Evolutionary conservation across 2,113 vertebrate genomes (phyloP).

Genomic region (Atlantisia rogersi): DNA sequence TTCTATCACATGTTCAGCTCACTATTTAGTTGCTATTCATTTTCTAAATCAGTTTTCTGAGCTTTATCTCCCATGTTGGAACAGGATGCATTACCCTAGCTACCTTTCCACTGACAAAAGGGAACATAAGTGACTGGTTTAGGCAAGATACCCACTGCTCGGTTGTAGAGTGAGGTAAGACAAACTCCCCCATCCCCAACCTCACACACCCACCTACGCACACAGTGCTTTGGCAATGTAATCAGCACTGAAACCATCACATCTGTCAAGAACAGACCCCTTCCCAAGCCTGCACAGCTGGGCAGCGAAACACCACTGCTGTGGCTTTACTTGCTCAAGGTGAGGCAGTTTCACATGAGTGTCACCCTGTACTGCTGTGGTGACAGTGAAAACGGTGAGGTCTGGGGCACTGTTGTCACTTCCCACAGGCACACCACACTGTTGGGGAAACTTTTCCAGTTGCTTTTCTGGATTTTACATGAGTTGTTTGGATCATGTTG

Average conservation of each 20-base stretch:
- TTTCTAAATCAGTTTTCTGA: background rate
- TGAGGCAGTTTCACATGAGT: background rate
- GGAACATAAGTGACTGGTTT: background rate
- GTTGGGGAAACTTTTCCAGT: background rate
- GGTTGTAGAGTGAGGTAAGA: background rate
- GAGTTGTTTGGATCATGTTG: background rate
- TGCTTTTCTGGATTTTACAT: background rate
- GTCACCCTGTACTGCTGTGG: background rate
- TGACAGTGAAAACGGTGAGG: background rate
- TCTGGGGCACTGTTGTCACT: background rate
- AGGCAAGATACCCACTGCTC: background rate
- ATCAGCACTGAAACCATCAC: background rate
- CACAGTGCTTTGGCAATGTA: background rate
- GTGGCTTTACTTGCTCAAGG: background rate
- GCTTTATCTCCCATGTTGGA: background rate
- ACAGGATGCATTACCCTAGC: background rate
- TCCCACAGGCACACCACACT: background rate
- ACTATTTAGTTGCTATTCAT: background rate
- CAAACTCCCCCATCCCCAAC: background rate
- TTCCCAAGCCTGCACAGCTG: background rate
- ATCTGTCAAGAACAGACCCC: background rate
- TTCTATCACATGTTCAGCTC: background rate
- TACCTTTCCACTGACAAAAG: background rate
- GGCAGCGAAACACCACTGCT: background rate
- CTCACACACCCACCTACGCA: background rate